Percentiles rank a stretch among this genome's conserved stretches.
These are phyloP conservation scores for Pachypanchax playfairii DNA, from an alignment of 2,113 vertebrate genomes.

Conservation along the genomic window DNA sequence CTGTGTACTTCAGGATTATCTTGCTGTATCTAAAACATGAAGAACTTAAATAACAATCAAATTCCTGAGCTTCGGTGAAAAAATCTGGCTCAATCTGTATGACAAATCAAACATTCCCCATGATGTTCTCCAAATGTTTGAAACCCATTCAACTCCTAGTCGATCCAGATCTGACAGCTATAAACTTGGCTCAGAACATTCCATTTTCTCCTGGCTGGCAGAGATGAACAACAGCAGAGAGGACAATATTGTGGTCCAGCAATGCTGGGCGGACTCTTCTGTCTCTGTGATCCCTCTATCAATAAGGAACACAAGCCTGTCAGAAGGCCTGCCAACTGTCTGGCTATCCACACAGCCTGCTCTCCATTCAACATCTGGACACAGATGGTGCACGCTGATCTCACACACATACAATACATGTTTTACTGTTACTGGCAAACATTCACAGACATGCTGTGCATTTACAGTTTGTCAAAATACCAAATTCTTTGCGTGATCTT, in stretches of 20 bases:
- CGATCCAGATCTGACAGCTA: slow-evolving; percentile 70
- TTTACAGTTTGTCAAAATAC: slow-evolving; percentile 35
- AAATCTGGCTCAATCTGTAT: slow-evolving; percentile 55
- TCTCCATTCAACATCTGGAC: slow-evolving; percentile 75
- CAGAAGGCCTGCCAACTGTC: slow-evolving; percentile 77
- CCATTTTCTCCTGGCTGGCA: slow-evolving; percentile 66
- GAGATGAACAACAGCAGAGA: slow-evolving; percentile 68
- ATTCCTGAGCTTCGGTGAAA: slow-evolving; percentile 41
- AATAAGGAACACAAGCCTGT: slow-evolving; percentile 74
- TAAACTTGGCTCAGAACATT: slow-evolving; percentile 68
- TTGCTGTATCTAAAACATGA: neutral
- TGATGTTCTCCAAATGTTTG: slow-evolving; percentile 71
- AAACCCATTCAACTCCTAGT: slow-evolving; percentile 69
- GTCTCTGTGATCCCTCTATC: slow-evolving; percentile 75
- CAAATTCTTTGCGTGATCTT: neutral
- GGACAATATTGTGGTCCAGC: slow-evolving; percentile 71
- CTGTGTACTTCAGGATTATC: slow-evolving; percentile 3
- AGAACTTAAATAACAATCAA: slow-evolving; percentile 44
- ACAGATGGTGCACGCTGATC: slow-evolving; percentile 69
- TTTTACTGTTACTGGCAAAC: slow-evolving; percentile 47
- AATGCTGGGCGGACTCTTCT: slow-evolving; percentile 67
- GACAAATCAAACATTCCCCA: slow-evolving; percentile 66
- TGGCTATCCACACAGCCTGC: slow-evolving; percentile 67
- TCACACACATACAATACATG: slow-evolving; percentile 29
- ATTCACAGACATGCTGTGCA: slow-evolving; percentile 36